These are phyloP conservation scores for Loxodonta africana DNA, from an alignment of 2,113 vertebrate species.

Conservation along the genomic window DNA sequence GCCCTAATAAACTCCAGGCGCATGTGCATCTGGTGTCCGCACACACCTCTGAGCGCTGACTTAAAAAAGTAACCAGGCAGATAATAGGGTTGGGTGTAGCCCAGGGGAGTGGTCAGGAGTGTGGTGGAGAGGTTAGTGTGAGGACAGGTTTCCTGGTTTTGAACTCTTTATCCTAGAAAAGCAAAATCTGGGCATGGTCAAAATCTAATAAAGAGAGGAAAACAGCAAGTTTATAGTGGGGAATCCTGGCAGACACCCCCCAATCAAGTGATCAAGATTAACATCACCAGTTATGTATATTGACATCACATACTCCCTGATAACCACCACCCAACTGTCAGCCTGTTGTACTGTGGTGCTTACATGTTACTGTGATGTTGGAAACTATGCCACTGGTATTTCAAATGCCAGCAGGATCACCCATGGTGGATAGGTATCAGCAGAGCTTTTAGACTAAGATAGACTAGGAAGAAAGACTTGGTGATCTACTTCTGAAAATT, in stretches of 20 bases:
- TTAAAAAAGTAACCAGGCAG: neutral
- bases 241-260: neutral
- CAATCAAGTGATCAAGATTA: neutral
- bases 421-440: too few relatives aligned
- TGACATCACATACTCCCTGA: neutral
- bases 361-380: too few relatives aligned
- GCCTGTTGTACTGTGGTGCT: too few relatives aligned
- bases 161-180: neutral
- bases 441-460: too few relatives aligned
- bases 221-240: neutral
- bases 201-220: conserved; percentile 9
- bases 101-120: neutral
- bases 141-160: conserved; percentile 20
- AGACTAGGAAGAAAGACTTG: too few relatives aligned
- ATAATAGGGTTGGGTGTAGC: neutral
- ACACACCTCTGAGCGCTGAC: neutral
- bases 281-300: neutral
- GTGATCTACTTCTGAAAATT: too few relatives aligned
- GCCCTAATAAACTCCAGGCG: neutral
- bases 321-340: too few relatives aligned
- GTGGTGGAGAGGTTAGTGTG: neutral
- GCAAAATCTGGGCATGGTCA: neutral
- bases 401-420: too few relatives aligned
- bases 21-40: conserved; percentile 7
- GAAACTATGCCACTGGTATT: too few relatives aligned